Base-by-base conservation (phyloP, 2,113 vertebrate genomes). In the Salvelinus sp. region DNA sequence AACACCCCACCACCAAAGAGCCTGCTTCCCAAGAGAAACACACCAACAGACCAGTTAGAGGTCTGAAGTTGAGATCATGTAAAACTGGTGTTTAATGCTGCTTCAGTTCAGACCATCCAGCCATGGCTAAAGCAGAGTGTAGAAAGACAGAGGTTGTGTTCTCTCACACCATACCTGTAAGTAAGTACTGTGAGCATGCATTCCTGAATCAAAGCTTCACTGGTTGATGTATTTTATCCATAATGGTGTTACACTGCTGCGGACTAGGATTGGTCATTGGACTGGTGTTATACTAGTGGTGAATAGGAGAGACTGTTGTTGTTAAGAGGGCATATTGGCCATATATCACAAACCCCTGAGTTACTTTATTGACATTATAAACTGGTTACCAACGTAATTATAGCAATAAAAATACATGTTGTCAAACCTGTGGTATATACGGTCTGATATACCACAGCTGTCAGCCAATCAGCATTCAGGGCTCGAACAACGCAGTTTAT, bases 401-500 rank as follows among this genome's bases (percentile, higher is more conserved):
- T 7, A 38, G 6, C 33, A 38, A 6, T 38, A 38, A 7, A 38
- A 38, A 38, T 9, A 38, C 6, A 38, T 38, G 33, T 38, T 38
- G 6, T 38, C 33, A 38, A 7, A 38, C 7, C 33, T 38, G 33
- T 38, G 33, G 33, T 38, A 38, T 38, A 38, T 9, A 38, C 33
- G 6, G 30, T 33, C 33, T 6, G 33, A 33, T 33, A 33, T 33
- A 33, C 33, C 33, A 33, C 33, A 33, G 33, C 33, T 38, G 33
- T 7, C 33, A 38, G 38, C 38, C 38, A 44, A 44, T 44, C 38
- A 44, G 71, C 66, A 68, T 69, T 77, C 72, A 79, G 28, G 73
- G 72, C 69, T 75, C 73, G n/a, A 50, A 83, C 83, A 93, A 94
- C 93, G 92, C 93, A 93, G 71, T 44, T 44, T 44, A 44, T 44